phyloP scores from a whole-genome alignment of 2,797 vertebrate genomes.

The Channallabes apus region DNA sequence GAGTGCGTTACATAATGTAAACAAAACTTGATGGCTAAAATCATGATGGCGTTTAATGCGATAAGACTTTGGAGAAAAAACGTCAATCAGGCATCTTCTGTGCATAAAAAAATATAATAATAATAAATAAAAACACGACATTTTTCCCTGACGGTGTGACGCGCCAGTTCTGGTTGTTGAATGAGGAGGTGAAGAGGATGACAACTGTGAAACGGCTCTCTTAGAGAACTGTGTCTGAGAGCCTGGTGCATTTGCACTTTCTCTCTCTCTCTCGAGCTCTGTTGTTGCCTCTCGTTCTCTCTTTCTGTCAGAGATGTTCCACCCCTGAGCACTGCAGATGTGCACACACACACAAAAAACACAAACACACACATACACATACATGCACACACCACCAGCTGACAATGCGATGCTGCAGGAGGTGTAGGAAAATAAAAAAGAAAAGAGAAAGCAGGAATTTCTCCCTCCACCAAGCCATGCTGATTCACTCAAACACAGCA shows the following conservation, averaged over 20 bases:
- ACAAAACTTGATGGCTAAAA: neutral
- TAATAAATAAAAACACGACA: neutral
- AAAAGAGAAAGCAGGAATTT: constrained; percentile 52
- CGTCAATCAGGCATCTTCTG: constrained; percentile 1
- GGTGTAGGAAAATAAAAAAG: constrained; percentile 26
- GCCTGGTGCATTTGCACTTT: neutral
- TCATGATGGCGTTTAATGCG: constrained; percentile 11
- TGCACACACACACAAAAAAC: neutral
- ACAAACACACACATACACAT: neutral
- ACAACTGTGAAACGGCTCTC: constrained; percentile 39
- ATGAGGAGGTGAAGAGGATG: constrained; percentile 45
- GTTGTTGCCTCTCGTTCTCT: neutral
- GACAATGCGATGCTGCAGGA: constrained; percentile 44
- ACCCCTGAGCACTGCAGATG: constrained; percentile 48
- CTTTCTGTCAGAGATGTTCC: constrained; percentile 40
- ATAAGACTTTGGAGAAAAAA: constrained; percentile 19
- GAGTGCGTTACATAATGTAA: neutral
- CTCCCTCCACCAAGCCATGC: constrained; percentile 35
- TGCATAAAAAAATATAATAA: neutral
- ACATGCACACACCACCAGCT: constrained; percentile 28
- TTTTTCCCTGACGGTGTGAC: constrained; percentile 29
- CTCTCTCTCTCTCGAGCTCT: constrained; percentile 1
- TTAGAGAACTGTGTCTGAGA: constrained; percentile 16
- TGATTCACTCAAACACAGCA: neutral
- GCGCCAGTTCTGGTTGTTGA: constrained; percentile 28